Base-by-base conservation (phyloP, 2,113 vertebrate genomes). In the Hyperopisus bebe region DNA sequence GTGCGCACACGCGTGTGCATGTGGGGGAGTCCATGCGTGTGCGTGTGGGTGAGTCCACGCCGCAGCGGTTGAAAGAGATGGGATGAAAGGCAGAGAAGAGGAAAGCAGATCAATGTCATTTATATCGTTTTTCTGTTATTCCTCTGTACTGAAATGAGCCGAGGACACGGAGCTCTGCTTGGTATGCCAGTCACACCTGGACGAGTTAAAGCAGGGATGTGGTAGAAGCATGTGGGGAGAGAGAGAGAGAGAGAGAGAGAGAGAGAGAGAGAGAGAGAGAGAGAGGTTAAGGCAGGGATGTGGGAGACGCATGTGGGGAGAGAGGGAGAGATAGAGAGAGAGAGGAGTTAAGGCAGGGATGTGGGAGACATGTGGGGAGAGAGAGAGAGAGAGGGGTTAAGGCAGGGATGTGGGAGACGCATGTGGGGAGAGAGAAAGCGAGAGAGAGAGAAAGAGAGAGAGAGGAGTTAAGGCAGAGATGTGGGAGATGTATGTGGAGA, bases 121-220 rank as follows among this genome's bases (percentile, higher is more conserved):
- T 92, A 51, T 91, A 92, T 89, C 42, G 89, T 91, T 88, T 88
- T 91, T 88, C 47, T 35, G 70, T 88, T 90, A 84, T 88, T 84
- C 89, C n/a, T 46, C 46, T 89, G 51, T 85, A n/a, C 39, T 66
- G 44, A 6, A 53, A 90, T 83, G 91, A 74, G 77, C 90, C 74
- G 87, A 83, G 88, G 80, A 91, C 44, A 55, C 55, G 5, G 42
- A 6, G 15, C 15, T 17, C 87, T 91, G 90, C 85, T 93, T 94
- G 91, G 91, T 93, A 93, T 94, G 92, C 92, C 3, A 53, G 82
- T 91, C 90, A 92, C 92, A 92, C 46, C 80, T 89, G 88, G 31
- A 87, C 46, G 82, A 86, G 88, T 19, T 83, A 89, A 89, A 8
- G 13, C 89, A 62, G 87, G 90, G 87, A 90, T 77, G 87, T 91